Evolutionary conservation across 2,888 invertebrate genomes (phyloP), one percentile per base, ranked within the genome.

Genomic region (Scrobipalpa costella): DNA sequence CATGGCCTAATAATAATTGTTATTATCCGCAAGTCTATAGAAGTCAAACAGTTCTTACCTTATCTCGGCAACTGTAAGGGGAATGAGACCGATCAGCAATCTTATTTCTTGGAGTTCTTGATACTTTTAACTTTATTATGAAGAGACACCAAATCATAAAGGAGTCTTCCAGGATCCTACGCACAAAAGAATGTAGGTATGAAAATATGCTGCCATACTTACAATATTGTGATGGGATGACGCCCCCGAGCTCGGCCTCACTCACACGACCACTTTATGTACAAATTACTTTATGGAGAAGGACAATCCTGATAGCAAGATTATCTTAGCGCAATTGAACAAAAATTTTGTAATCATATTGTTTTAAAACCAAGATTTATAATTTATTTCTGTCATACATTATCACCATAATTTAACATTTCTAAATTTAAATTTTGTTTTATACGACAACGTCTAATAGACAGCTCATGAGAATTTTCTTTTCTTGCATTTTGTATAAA

Each of bases 321-420:
- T 84, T 77, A 89, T 86, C 73, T 79, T 82, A 66, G 84, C 85
- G 66, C 85, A 79, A 72, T 88, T 89, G 84, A 84, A 90, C 84
- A 87, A 66, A 67, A 89, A 88, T 87, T 90, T 89, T 55, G 79
- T 74, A 73, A 72, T 77, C 86, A 65, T 65, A 61, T 57, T 65
- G 44, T 19, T 57, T 34, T 47, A 13, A 57, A 34, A 27, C 49
- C 19, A 57, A 63, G 15, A 57, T 47, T 55, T 13, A 5, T 15
- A 44, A 27, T n/a, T 57, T 19, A 52, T 34, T 61, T 21, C 27
- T 27, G 34, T 40, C 8, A 61, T 60, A 64, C 62, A 58, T 67
- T 55, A 6, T 63, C 70, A 61, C 67, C 50, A 58, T 62, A 69
- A 69, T 64, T 71, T 70, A 61, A 63, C 64, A 66, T 71, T 84